Percentiles rank a stretch among this genome's conserved stretches.
Conservation (phyloP, 2,113 vertebrate species). For the Martes martes region DNA sequence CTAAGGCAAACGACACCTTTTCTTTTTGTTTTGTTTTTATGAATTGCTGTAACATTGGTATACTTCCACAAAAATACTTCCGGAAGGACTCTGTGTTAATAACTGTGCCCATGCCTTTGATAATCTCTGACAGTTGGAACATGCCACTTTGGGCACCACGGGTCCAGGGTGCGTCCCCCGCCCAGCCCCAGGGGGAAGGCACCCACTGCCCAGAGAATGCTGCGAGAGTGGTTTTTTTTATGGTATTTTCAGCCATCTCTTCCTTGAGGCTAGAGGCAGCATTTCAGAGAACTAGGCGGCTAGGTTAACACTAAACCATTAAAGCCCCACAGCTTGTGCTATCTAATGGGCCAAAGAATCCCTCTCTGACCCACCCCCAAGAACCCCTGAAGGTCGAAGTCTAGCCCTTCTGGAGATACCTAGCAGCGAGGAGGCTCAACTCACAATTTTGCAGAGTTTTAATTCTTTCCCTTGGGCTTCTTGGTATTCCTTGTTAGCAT, state of each 20-base stretch:
- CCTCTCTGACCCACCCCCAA: neutral
- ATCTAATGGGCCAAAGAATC: neutral
- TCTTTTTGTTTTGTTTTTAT: neutral
- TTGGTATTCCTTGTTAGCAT: neutral
- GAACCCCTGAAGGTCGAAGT: neutral
- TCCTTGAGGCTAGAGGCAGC: neutral
- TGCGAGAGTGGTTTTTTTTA: neutral
- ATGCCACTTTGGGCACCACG: neutral
- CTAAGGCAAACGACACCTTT: neutral
- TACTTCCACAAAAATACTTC: neutral
- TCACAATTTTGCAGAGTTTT: slow-evolving; percentile 77
- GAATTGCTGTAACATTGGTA: neutral
- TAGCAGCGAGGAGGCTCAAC: neutral
- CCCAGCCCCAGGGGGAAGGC: neutral
- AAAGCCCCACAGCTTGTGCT: neutral
- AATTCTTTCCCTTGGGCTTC: slow-evolving; percentile 76
- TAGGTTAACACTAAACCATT: accelerated
- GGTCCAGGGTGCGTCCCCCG: neutral
- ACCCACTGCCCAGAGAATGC: accelerated
- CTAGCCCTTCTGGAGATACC: accelerated
- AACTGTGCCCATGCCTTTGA: accelerated
- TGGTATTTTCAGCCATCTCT: too few species aligned
- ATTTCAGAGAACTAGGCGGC: neutral
- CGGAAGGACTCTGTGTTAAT: neutral
- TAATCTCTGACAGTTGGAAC: neutral